Evolutionary conservation across 2,888 invertebrate genomes (phyloP).

Genomic region (Bruchidius siliquastri): DNA sequence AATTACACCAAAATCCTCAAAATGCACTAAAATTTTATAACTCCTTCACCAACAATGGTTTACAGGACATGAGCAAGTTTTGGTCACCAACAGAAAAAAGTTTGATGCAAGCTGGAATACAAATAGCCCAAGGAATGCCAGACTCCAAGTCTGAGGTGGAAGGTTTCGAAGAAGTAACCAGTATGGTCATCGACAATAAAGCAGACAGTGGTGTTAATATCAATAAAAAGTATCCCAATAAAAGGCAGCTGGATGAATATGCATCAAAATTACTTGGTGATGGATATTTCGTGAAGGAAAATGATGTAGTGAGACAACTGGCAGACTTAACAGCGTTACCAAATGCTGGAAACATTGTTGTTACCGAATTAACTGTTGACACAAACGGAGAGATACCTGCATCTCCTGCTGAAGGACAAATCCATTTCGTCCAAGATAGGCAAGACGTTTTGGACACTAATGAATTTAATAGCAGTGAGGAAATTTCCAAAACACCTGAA

Average conservation of each 20-base stretch:
- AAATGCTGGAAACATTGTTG: not conserved
- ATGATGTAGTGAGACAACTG: not conserved
- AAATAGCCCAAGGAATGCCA: constrained; percentile 12
- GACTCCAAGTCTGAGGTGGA: not conserved
- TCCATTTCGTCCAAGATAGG: not conserved
- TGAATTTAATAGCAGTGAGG: not conserved
- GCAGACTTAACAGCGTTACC: not conserved
- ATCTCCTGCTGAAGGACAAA: not conserved
- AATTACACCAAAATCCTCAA: not conserved
- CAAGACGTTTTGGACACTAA: not conserved
- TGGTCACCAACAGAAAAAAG: constrained; percentile 21
- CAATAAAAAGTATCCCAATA: not conserved
- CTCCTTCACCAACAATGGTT: constrained; percentile 14
- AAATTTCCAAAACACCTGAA: not conserved
- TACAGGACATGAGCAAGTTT: constrained; percentile 23
- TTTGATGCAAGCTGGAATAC: constrained; percentile 19
- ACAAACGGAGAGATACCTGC: not conserved
- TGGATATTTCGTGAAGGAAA: constrained; percentile 6
- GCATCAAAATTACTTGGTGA: not conserved
- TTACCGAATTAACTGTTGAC: not conserved
- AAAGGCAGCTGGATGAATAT: constrained; percentile 4
- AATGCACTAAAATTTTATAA: not conserved
- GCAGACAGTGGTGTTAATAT: not conserved
- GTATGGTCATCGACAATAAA: constrained; percentile 19
- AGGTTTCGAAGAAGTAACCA: constrained; percentile 24